phyloP scores from a whole-genome alignment of 2,113 vertebrate genomes.

The Bos taurus region DNA sequence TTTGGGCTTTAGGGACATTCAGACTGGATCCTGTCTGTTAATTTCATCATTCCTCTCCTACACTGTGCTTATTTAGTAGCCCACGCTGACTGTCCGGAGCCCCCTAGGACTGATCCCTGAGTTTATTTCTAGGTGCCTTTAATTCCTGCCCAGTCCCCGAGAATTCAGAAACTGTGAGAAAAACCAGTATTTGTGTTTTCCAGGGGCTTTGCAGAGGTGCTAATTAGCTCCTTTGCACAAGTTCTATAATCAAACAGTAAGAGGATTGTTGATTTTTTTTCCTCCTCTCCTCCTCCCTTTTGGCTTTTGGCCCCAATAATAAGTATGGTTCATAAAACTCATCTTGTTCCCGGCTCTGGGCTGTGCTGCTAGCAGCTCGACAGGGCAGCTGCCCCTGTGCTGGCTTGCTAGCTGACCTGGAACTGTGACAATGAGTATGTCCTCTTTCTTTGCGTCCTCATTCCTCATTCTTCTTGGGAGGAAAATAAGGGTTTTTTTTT shows the following conservation, averaged over 20 bases:
- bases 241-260: constrained; percentile 59
- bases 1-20: neutral
- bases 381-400: neutral
- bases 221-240: constrained; percentile 58
- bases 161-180: constrained; percentile 45
- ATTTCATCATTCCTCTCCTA: neutral
- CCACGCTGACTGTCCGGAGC: neutral
- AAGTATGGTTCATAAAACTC: constrained; percentile 65
- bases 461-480: neutral
- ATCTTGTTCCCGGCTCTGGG: constrained; percentile 28
- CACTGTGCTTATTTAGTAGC: neutral
- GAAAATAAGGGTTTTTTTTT: neutral
- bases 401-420: neutral
- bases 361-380: constrained; percentile 28
- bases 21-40: neutral
- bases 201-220: constrained; percentile 55
- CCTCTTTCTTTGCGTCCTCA: neutral
- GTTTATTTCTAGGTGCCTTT: constrained; percentile 8
- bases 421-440: neutral
- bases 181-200: constrained; percentile 47
- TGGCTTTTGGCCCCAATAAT: constrained; percentile 59
- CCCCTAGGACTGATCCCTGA: neutral
- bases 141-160: neutral
- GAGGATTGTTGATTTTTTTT: constrained; percentile 46
- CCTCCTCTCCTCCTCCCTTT: neutral